Evolutionary conservation across 2,797 vertebrate species (phyloP).

Genomic region (Octomys mimax): DNA sequence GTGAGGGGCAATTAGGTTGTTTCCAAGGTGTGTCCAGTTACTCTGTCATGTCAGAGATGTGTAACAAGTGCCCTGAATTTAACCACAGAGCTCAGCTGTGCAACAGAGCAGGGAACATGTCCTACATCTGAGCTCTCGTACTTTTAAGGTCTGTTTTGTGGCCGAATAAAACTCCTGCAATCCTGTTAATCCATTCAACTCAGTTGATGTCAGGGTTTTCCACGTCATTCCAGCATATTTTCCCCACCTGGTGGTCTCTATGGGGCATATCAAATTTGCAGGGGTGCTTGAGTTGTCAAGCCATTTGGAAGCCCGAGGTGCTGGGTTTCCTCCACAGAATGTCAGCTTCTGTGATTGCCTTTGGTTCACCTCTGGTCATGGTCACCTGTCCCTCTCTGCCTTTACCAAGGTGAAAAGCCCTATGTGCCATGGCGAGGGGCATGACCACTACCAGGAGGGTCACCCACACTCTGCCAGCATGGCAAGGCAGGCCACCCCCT

Average conservation of each 20-base stretch:
- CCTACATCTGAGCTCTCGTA: neutral
- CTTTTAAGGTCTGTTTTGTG: neutral
- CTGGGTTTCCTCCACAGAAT: neutral
- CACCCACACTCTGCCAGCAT: rapidly evolving
- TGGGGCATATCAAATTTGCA: neutral
- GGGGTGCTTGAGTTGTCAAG: neutral
- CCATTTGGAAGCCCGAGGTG: neutral
- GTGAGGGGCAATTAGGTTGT: too few relatives aligned
- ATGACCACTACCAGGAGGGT: neutral
- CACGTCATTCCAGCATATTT: neutral
- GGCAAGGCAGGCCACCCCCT: neutral
- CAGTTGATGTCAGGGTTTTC: neutral
- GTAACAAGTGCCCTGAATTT: neutral
- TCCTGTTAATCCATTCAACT: slow-evolving; percentile 17
- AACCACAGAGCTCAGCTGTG: neutral
- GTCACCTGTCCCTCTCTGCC: neutral
- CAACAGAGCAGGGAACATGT: neutral
- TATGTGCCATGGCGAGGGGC: neutral
- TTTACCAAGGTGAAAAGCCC: neutral
- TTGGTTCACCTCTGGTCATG: neutral
- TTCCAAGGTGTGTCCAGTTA: neutral
- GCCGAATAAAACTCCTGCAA: neutral
- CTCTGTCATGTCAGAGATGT: neutral
- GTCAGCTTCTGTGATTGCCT: neutral
- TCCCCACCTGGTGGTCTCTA: neutral